Conservation (phyloP, 2,888 invertebrate genomes). For the Folsomia manolachei region DNA sequence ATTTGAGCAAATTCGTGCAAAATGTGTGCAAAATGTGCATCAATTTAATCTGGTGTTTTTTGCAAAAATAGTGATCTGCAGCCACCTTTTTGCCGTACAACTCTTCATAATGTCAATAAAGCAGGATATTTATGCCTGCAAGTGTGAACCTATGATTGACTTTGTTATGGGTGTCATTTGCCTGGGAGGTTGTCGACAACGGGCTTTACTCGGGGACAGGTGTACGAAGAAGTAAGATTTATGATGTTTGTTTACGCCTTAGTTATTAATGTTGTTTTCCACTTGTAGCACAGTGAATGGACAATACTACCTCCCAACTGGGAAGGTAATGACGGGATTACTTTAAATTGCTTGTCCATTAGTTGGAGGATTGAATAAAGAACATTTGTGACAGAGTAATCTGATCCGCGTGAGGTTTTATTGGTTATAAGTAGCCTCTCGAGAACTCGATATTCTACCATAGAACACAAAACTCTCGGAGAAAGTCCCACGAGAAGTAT, state of each 20-base stretch:
- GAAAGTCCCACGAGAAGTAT: too few species aligned
- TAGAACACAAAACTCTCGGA: too few species aligned
- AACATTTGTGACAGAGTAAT: too few species aligned
- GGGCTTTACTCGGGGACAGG: neutral
- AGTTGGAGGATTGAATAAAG: too few species aligned
- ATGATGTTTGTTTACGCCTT: neutral
- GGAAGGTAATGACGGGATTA: neutral
- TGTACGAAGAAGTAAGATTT: neutral
- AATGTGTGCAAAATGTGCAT: neutral
- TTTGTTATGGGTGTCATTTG: neutral
- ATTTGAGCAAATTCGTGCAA: too few species aligned
- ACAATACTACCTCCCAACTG: neutral
- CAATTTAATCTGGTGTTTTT: neutral
- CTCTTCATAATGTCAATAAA: neutral
- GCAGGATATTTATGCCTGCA: neutral
- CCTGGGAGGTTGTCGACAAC: neutral
- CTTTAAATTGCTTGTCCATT: too few species aligned
- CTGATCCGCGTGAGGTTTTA: too few species aligned
- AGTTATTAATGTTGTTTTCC: neutral
- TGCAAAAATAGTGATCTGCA: neutral
- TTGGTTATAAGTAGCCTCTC: too few species aligned
- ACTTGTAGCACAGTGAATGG: neutral
- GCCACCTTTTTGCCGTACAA: neutral
- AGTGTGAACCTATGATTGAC: neutral
- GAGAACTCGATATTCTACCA: too few species aligned